A percentile compares a stretch with the other conserved stretches of the same genome.
Evolutionary conservation across 2,888 invertebrate species (phyloP).

Genomic region (Netelia melanura): DNA sequence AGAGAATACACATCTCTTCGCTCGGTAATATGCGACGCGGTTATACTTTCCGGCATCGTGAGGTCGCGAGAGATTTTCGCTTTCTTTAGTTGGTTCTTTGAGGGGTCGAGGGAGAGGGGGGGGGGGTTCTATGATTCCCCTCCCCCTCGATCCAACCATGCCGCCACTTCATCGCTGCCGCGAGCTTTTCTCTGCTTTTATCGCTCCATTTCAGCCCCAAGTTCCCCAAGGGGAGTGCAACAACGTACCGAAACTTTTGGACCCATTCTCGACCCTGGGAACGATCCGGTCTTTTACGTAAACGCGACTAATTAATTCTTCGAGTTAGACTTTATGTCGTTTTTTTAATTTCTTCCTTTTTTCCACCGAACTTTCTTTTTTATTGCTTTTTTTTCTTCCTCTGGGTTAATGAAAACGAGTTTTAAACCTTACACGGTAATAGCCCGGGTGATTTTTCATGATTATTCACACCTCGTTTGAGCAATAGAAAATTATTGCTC

Average conservation of each 20-base stretch:
- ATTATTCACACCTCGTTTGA: no score
- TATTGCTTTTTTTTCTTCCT: no score
- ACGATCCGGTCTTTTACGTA: constrained; percentile 10
- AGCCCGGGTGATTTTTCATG: no score
- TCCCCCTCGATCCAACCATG: not conserved
- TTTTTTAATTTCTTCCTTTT: no score
- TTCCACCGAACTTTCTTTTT: no score
- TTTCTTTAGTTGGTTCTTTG: constrained; percentile 41
- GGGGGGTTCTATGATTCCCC: constrained; percentile 4
- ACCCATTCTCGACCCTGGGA: not conserved
- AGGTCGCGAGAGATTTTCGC: constrained; percentile 48
- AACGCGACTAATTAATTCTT: not conserved
- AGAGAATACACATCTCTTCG: constrained; percentile 4
- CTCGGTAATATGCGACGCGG: constrained; percentile 4
- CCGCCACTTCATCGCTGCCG: not conserved
- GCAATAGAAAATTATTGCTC: no score
- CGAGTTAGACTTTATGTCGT: no score
- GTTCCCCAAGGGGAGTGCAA: constrained; percentile 30
- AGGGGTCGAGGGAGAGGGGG: not conserved
- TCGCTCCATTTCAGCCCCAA: constrained; percentile 37
- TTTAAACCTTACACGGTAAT: no score
- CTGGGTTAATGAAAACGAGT: no score
- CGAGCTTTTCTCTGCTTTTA: constrained; percentile 41
- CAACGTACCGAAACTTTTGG: constrained; percentile 25
- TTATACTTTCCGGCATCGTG: constrained; percentile 45